Base-by-base conservation (phyloP, 2,797 vertebrate genomes). In the Anguilla anguilla region DNA sequence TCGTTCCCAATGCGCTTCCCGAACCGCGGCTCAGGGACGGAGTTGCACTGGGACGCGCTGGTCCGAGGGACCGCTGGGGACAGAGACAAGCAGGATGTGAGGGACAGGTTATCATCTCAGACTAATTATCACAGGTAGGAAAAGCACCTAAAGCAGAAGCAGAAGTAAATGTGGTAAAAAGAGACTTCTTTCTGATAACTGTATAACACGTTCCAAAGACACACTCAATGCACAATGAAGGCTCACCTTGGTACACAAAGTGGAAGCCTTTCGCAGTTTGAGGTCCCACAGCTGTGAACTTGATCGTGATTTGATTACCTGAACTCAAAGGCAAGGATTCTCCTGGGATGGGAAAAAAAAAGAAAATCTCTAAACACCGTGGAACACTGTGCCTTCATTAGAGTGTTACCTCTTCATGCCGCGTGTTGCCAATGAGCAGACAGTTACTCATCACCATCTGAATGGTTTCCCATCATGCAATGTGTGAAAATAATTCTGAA, bases 171-270 rank as follows among this genome's bases (percentile, higher is more conserved):
- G 74, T 10, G 11, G 31, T 35, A 35, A 28, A 72, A 72, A 72
- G 2, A 72, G 5, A 69, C 64, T 69, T 67, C n/a, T 57, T 59
- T 59, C 57, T 59, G 15, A 59, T 59, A 59, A 17, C 13, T 59
- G 57, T 59, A 59, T 2, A 59, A 15, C 25, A 28, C 64, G 28
- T 4, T 39, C 13, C 31, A 77, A 39, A 15, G 25, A 28, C 15
- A 39, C 31, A 17, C 31, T 25, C 15, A 25, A 79, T 19, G 28
- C n/a, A 53, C 19, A 83, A 39, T 31, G 28, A 51, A 7, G n/a
- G 94, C 97, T 96, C 93, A 99, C 99, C 99, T 99, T 99, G 99
- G 93, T 99, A 99, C 91, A 99, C 98, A 89, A 99, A 99, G 96
- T 99, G 99, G 96, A 99, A 99, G 95, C 99, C 99, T 95, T 99